Base-by-base conservation (phyloP, 2,113 vertebrate species). In the Strix uralensis region DNA sequence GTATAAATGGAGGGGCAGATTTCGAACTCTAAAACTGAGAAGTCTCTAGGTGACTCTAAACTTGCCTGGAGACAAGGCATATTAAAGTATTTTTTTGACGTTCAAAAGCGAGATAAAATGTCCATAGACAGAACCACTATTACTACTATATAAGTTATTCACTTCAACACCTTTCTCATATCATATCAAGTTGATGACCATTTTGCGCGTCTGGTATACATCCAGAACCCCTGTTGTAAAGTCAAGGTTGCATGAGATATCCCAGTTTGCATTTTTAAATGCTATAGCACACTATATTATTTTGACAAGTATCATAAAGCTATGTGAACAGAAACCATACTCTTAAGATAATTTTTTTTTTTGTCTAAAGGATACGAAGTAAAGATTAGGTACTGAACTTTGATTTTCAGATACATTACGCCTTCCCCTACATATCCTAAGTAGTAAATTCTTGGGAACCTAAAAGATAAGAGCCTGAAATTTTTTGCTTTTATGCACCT, bases 101-200 rank as follows among this genome's bases (percentile, higher is more conserved):
- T 88, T 80, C 81, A 88, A 91, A 67, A 81, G 85, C 74, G 81
- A 96, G 94, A 96, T 96, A 95, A 94, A 95, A 73, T 36, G 29
- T 82, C 75, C 74, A 32, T 32, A 88, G 86, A 44, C 74, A 88
- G 92, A 90, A 59, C 55, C 15, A 44, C 63, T 86, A 46, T 91
- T 96, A 87, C 89, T 94, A 94, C 54, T 83, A 15, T 82, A 54
- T 71, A 88, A 92, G 90, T 95, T 96, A 93, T 77, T 97, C 94
- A 90, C 94, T 96, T 97, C 96, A 95, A 89, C 95, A 95, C 92
- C 74, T 92, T 91, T 94, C 89, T 90, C 82, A 47, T 97, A 95
- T 96, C 96, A 90, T 91, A 94, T 96, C 94, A 77, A 73, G 84
- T 73, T 82, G 96, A 92, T 96, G 92, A 86, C 89, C 27, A 66